Conservation (phyloP, 2,888 invertebrate species). For the Andrena marginata region DNA sequence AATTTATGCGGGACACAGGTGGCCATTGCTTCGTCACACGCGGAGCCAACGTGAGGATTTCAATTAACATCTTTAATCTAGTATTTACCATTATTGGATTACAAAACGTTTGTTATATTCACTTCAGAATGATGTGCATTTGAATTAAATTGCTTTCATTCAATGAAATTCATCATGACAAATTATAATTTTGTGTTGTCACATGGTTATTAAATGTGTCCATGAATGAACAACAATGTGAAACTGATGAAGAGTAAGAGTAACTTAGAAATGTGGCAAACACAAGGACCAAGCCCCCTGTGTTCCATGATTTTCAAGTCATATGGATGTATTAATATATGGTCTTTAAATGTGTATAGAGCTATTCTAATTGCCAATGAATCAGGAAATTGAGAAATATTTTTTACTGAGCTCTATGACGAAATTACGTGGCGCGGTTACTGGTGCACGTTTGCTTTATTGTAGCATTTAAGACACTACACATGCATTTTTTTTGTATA, state of each 20-base stretch:
- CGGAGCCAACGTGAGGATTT: background rate
- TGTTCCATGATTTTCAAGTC: constrained; percentile 31
- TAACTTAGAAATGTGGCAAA: background rate
- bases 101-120: too few species aligned
- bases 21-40: background rate
- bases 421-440: constrained; percentile 25
- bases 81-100: too few species aligned
- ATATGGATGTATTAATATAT: constrained; percentile 18
- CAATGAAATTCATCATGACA: background rate
- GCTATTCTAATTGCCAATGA: constrained; percentile 26
- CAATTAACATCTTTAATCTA: too few species aligned
- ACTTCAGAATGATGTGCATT: too few species aligned
- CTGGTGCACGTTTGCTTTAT: constrained; percentile 33
- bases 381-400: constrained; percentile 52
- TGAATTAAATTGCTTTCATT: too few species aligned
- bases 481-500: constrained; percentile 8
- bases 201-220: background rate
- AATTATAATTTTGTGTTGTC: background rate
- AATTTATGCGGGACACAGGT: constrained; percentile 17
- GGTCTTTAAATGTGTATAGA: background rate
- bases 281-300: constrained; percentile 8
- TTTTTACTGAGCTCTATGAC: constrained; percentile 62
- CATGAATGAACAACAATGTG: background rate
- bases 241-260: background rate
- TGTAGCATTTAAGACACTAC: constrained; percentile 12